A percentile compares a stretch with the other conserved stretches of the same genome.
phyloP scores from a whole-genome alignment of 2,888 invertebrate genomes.

The Tipula unca region DNA sequence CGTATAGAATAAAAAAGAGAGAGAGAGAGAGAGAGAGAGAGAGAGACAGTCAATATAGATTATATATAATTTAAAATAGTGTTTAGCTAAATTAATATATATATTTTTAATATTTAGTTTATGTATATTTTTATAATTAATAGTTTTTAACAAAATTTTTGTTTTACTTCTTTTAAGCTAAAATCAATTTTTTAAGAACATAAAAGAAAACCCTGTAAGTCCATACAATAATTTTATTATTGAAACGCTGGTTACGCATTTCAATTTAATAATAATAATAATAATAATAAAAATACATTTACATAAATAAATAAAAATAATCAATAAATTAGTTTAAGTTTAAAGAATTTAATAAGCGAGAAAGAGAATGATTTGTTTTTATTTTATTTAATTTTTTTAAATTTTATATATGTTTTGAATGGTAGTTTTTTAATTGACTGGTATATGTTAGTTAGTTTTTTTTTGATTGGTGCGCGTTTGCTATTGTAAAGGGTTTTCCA shows the following conservation, averaged over 20 bases:
- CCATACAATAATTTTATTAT: not conserved
- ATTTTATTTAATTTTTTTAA: no score
- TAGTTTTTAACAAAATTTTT: not conserved
- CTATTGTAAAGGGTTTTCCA: no score
- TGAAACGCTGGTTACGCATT: not conserved
- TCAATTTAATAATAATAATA: not conserved
- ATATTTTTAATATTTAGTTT: not conserved
- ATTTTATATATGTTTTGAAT: no score
- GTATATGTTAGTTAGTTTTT: not conserved
- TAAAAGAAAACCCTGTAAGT: conserved; percentile 14
- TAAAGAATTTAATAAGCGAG: not conserved
- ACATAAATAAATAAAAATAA: not conserved
- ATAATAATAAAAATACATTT: not conserved
- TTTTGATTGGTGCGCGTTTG: no score
- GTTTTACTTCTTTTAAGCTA: conserved; percentile 8
- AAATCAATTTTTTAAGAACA: not conserved
- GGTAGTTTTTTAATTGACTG: not conserved
- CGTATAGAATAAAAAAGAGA: not conserved
- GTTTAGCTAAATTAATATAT: not conserved
- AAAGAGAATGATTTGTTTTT: not conserved
- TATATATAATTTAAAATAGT: not conserved
- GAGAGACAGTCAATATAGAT: not conserved
- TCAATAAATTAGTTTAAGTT: not conserved
- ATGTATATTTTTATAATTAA: not conserved
- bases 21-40: not conserved